Evolutionary conservation across 2,113 vertebrate genomes (phyloP).

Genomic region (Onychorhynchus coronatus): DNA sequence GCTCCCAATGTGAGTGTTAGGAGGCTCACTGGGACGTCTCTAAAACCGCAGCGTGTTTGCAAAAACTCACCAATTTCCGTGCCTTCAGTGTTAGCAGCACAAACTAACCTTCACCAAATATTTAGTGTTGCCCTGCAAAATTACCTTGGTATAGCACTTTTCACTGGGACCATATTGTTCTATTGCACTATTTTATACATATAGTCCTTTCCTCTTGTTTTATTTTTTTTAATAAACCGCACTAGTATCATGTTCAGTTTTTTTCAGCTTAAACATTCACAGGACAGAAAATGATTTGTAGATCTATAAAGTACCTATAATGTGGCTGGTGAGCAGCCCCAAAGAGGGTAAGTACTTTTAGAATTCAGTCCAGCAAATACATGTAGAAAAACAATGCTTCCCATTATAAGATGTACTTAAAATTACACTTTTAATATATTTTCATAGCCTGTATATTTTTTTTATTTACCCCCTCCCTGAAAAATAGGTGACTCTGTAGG

Average conservation of each 20-base stretch:
- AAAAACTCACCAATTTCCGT: background rate
- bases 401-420: background rate
- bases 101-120: background rate
- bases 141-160: background rate
- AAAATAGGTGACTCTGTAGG: background rate
- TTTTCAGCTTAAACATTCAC: conserved; percentile 10
- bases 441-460: background rate
- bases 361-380: background rate
- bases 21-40: background rate
- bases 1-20: accelerated
- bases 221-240: background rate
- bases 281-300: background rate
- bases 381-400: background rate
- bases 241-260: background rate
- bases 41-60: background rate
- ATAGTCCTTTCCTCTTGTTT: background rate
- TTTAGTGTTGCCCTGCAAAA: background rate
- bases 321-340: background rate
- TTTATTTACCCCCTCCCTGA: background rate
- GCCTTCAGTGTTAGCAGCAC: background rate
- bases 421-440: background rate
- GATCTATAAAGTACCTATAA: background rate
- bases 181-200: background rate
- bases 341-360: background rate
- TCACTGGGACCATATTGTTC: background rate